Evolutionary conservation across 2,888 invertebrate species (phyloP).

Genomic region (Itoplectis maculator): DNA sequence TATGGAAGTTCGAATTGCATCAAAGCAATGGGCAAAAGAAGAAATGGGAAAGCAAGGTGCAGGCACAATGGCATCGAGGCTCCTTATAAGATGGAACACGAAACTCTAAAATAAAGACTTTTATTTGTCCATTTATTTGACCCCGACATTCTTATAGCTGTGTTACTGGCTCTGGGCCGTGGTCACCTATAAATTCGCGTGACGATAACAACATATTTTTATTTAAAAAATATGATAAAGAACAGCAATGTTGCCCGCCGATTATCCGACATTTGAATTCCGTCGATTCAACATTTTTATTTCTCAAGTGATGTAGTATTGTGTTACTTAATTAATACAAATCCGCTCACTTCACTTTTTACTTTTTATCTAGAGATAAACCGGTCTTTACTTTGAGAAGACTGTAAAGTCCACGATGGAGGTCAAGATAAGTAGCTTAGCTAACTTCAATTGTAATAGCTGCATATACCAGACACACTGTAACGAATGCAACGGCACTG

Average conservation of each 20-base stretch:
- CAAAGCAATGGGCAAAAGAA: constrained; percentile 46
- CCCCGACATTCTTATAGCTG: neutral
- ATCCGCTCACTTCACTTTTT: no score
- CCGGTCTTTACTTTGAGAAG: constrained; percentile 46
- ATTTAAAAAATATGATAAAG: no score
- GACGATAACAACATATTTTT: constrained; percentile 19
- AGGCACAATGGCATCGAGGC: constrained; percentile 38
- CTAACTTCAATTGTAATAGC: constrained; percentile 28
- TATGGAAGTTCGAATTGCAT: constrained; percentile 68
- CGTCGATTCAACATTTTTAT: no score
- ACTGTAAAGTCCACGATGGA: constrained; percentile 40
- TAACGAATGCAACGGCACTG: constrained; percentile 49
- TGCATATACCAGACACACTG: constrained; percentile 17
- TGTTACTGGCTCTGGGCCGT: neutral
- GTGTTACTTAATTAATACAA: no score
- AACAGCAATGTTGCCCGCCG: no score
- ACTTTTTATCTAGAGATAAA: constrained; percentile 10
- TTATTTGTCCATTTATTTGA: constrained; percentile 12
- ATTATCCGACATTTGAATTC: no score
- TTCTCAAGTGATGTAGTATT: no score
- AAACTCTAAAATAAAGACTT: constrained; percentile 57
- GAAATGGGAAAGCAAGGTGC: constrained; percentile 23
- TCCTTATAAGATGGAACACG: constrained; percentile 34
- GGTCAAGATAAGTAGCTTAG: constrained; percentile 61
- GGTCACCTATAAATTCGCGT: constrained; percentile 15